A percentile compares a stretch with the other conserved stretches of the same genome.
These are phyloP conservation scores for Euura saliciscinereae DNA, from an alignment of 1,140 invertebrate species.

Conservation along the genomic window DNA sequence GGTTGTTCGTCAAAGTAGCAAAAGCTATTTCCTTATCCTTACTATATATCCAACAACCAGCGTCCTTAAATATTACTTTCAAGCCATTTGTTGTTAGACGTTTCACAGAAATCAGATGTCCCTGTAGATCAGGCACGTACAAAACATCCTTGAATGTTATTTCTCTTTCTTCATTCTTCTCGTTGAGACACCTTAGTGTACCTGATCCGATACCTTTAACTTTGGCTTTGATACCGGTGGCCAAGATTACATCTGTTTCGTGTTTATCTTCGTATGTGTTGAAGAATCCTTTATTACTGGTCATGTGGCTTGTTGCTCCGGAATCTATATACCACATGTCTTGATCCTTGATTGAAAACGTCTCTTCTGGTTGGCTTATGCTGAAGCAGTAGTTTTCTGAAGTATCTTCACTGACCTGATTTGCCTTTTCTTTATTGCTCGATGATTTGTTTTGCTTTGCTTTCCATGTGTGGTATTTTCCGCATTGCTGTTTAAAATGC, in stretches of 20 bases:
- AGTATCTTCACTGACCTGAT: no score
- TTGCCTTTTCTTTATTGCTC: not conserved
- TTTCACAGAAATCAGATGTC: constrained; percentile 12
- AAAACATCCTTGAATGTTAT: constrained; percentile 14
- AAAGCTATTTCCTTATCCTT: not conserved
- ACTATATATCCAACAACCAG: constrained; percentile 15
- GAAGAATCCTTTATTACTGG: no score
- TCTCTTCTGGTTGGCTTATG: no score
- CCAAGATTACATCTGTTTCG: no score
- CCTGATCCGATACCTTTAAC: constrained; percentile 17
- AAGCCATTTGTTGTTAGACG: constrained; percentile 18
- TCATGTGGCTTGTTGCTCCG: no score
- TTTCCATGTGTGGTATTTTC: constrained; percentile 2
- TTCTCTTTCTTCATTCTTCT: not conserved
- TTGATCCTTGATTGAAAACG: no score
- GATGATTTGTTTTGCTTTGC: not conserved
- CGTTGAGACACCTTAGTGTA: constrained; percentile 9
- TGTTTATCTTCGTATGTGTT: no score
- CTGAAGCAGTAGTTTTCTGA: no score
- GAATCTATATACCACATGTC: no score
- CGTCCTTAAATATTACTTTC: constrained; percentile 14
- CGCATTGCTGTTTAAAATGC: not conserved
- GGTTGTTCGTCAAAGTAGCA: no score
- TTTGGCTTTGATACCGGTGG: not conserved
- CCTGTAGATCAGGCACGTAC: constrained; percentile 15